Conservation (phyloP, 2,888 invertebrate genomes). For the Brachypterus glaber region DNA sequence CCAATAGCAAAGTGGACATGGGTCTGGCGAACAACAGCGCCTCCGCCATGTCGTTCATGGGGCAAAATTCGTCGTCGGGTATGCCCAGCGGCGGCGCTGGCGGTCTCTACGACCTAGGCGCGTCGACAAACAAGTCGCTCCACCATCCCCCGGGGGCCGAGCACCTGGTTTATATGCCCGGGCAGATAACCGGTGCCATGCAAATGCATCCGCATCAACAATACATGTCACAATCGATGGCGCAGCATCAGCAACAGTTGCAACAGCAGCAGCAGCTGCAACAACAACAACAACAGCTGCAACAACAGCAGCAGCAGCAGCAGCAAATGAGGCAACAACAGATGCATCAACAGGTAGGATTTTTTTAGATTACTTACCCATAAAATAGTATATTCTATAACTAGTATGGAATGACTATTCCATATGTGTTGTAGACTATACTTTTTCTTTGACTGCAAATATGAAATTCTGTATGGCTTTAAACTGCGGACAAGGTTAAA, state of each 20-base stretch:
- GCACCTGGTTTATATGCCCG: slow-evolving; percentile 54
- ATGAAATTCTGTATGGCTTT: no score
- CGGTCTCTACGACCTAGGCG: slow-evolving; percentile 48
- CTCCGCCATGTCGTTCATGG: slow-evolving; percentile 41
- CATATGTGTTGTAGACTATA: no score
- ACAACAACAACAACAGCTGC: slow-evolving; percentile 36
- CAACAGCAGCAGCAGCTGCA: slow-evolving; percentile 20
- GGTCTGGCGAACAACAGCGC: slow-evolving; percentile 42
- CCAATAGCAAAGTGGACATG: slow-evolving; percentile 45
- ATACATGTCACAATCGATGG: slow-evolving; percentile 34
- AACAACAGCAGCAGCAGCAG: slow-evolving; percentile 31
- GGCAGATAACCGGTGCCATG: slow-evolving; percentile 38
- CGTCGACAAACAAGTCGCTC: slow-evolving; percentile 43
- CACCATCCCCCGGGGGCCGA: slow-evolving; percentile 34
- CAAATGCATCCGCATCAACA: slow-evolving; percentile 33
- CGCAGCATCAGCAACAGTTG: slow-evolving; percentile 29
- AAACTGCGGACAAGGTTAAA: no score
- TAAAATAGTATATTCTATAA: no score
- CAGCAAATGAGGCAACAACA: slow-evolving; percentile 22
- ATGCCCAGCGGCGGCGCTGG: slow-evolving; percentile 29
- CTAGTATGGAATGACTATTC: no score
- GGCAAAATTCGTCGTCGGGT: slow-evolving; percentile 24
- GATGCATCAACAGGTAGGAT: slow-evolving; percentile 24
- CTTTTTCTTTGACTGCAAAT: no score
- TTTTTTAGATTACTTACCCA: no score